Base-by-base conservation (phyloP, 2,797 vertebrate genomes). In the Chrysocyon brachyurus region DNA sequence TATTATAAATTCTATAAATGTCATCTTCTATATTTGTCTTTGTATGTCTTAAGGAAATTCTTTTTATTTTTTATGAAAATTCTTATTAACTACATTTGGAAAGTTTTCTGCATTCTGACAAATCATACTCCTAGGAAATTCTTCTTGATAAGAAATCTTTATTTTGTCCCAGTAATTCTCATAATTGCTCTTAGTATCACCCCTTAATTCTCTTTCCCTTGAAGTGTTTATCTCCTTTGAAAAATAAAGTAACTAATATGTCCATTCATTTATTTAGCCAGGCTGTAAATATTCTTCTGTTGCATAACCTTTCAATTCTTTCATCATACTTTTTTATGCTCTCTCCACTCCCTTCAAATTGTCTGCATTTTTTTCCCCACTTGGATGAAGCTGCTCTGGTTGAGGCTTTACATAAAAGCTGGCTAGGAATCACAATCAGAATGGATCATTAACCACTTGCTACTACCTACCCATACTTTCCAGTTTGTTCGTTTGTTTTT, bases 341-440 rank as follows among this genome's bases (percentile, higher is more conserved):
- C 31, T 91, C 59, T 96, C 66, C 72, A 90, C 83, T 91, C 95
- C 95, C 92, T 96, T 93, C 33, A 86, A 83, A 96, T 92, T 93
- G 66, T 88, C 87, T 94, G 81, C 56, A 83, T 78, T 83, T 6
- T 28, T 6, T 24, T 2, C 9, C 15, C 12, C 40, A 77, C 26
- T 21, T 64, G 15, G 28, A 63, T 5, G 59, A 68, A 81, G 40
- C 19, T 75, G n/a, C 54, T 87, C 9, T 68, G 61, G n/a, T 26
- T 57, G 49, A 94, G 57, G 72, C 16, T 89, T 36, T 81, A 28
- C 22, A 46, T 61, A 68, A 94, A 95, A 94, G 22, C 70, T 83
- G 56, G 89, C 3, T 68, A 12, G 92, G 61, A 97, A 83, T 92
- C 61, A 46, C 17, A 40, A 10, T 72, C 28, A 52, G 56, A 88